These are phyloP conservation scores for Odontesthes bonariensis DNA, from an alignment of 2,113 vertebrate genomes.

Conservation along the genomic window DNA sequence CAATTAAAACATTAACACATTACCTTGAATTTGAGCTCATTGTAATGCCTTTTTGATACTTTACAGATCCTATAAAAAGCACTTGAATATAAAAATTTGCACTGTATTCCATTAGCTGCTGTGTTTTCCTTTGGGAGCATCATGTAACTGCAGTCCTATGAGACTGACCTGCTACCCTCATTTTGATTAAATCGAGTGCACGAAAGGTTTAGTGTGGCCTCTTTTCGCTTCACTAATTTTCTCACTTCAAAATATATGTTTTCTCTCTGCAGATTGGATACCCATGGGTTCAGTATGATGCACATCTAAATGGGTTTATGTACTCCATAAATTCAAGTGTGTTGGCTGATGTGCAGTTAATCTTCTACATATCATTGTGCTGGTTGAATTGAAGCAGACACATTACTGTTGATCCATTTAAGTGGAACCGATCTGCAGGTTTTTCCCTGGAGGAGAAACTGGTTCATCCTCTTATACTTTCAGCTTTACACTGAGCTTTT, in stretches of 20 bases:
- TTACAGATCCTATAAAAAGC: not conserved
- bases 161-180: not conserved
- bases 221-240: not conserved
- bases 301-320: not conserved
- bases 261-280: not conserved
- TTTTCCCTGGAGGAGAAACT: conserved; percentile 12
- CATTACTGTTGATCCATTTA: conserved; percentile 60
- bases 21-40: not conserved
- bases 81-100: not conserved
- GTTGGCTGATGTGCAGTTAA: not conserved
- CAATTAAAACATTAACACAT: not conserved
- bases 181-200: conserved; percentile 5
- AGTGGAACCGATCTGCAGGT: conserved; percentile 58
- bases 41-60: not conserved
- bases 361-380: conserved; percentile 11
- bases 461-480: conserved; percentile 15
- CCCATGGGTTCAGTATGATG: not conserved
- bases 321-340: not conserved
- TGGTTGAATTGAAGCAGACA: conserved; percentile 25
- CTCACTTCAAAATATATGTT: conserved; percentile 1
- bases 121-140: not conserved
- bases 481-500: conserved; percentile 14
- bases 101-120: not conserved
- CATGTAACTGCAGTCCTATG: not conserved
- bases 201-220: not conserved